These are phyloP conservation scores for Eublepharis macularius DNA, from an alignment of 2,113 vertebrate species.

Conservation along the genomic window DNA sequence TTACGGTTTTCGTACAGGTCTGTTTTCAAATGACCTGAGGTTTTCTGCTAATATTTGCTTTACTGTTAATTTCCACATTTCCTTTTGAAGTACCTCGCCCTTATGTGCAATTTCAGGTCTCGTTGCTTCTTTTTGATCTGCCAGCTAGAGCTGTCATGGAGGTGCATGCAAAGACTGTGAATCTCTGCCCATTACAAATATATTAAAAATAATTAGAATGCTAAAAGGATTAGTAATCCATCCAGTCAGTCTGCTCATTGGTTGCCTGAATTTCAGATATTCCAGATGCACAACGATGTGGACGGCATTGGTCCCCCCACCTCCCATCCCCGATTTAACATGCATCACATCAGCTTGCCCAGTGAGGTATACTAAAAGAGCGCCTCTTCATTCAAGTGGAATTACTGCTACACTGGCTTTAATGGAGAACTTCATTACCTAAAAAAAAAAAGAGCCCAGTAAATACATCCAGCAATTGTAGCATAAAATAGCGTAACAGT, in stretches of 20 bases:
- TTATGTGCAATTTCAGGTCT: conserved; percentile 13
- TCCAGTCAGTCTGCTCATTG: not conserved
- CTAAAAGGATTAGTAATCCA: not conserved
- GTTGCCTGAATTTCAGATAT: not conserved
- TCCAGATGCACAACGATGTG: not conserved
- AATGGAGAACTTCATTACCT: not conserved
- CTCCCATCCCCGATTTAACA: not conserved
- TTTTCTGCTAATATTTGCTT: not conserved
- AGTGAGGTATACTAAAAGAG: not conserved
- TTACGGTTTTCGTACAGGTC: conserved; percentile 4
- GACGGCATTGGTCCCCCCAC: not conserved
- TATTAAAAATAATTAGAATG: not conserved
- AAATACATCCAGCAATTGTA: not conserved
- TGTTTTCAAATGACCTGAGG: not conserved
- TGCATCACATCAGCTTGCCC: not conserved
- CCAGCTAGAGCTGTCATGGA: not conserved
- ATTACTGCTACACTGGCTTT: not conserved
- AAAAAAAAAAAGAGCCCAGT: not conserved
- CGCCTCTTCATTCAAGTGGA: not conserved
- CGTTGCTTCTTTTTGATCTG: not conserved
- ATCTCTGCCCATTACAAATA: not conserved
- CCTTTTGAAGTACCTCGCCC: not conserved
- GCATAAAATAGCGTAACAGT: not conserved
- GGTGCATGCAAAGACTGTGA: not conserved
- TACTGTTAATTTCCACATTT: conserved; percentile 1